A percentile compares a stretch with the other conserved stretches of the same genome.
Evolutionary conservation across 1,140 invertebrate species (phyloP).

Genomic region (Aphis craccivora): DNA sequence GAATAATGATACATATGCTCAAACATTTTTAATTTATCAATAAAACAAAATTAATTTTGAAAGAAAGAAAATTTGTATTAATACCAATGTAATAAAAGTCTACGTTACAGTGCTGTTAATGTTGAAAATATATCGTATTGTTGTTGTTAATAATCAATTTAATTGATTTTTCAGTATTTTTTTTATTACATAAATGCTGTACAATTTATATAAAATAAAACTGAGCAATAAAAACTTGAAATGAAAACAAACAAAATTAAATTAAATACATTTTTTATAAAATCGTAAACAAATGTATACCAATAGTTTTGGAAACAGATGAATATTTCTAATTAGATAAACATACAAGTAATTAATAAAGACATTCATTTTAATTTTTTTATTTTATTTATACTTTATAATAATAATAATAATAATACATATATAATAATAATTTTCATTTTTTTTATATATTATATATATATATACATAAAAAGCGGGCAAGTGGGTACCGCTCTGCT

Average conservation of each 20-base stretch:
- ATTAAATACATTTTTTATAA: background rate
- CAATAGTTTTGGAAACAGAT: no score
- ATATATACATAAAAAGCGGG: no score
- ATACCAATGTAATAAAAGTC: background rate
- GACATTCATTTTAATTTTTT: no score
- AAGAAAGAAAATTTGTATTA: background rate
- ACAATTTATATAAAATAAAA: background rate
- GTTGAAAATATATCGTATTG: background rate
- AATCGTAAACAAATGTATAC: background rate
- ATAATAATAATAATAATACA: no score
- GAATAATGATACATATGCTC: background rate
- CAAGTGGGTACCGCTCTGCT: no score
- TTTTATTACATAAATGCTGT: background rate
- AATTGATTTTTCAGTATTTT: background rate
- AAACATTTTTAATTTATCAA: background rate
- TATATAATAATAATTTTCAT: no score
- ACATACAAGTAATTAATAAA: no score
- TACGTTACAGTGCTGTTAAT: background rate
- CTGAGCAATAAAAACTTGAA: background rate
- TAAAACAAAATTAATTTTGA: background rate
- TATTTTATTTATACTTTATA: no score
- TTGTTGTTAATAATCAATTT: background rate
- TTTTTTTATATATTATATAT: no score
- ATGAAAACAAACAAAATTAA: background rate
- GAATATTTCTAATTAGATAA: no score